A percentile compares a stretch with the other conserved stretches of the same genome.
These are phyloP conservation scores for Carabus problematicus DNA, from an alignment of 2,888 invertebrate species.

Conservation along the genomic window DNA sequence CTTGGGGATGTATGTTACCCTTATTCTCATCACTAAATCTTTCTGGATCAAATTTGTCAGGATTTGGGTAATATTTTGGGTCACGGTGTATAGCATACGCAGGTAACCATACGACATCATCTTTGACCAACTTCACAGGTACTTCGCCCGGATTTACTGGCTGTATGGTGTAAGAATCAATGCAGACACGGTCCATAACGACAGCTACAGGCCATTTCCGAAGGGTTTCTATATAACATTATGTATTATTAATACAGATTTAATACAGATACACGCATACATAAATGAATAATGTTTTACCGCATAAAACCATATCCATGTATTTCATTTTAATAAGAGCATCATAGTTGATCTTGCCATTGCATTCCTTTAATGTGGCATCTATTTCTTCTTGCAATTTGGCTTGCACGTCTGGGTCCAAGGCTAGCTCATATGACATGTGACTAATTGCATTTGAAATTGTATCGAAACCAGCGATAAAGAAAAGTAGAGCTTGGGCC, in stretches of 20 bases:
- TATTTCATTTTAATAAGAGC: constrained; percentile 32
- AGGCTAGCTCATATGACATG: constrained; percentile 58
- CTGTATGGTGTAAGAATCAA: constrained; percentile 51
- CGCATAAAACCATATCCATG: constrained; percentile 44
- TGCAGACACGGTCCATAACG: constrained; percentile 55
- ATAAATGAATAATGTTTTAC: constrained; percentile 48
- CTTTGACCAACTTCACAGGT: constrained; percentile 52
- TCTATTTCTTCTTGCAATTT: constrained; percentile 55
- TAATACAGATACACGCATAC: not conserved
- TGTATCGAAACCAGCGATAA: constrained; percentile 61
- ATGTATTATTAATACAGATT: not conserved
- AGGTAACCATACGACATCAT: constrained; percentile 52
- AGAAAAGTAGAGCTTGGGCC: constrained; percentile 61
- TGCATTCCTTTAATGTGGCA: constrained; percentile 22
- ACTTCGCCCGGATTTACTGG: constrained; percentile 49
- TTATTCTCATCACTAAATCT: constrained; percentile 55
- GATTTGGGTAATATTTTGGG: constrained; percentile 54
- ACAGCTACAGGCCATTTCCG: constrained; percentile 57
- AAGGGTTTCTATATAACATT: constrained; percentile 55
- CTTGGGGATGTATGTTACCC: constrained; percentile 49
- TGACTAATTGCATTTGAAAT: constrained; percentile 57
- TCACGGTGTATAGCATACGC: constrained; percentile 55
- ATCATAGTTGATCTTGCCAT: constrained; percentile 25
- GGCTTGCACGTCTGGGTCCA: constrained; percentile 59
- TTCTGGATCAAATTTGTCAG: constrained; percentile 57